phyloP scores from a whole-genome alignment of 2,888 invertebrate species.

The Lacanobia wlatinum region DNA sequence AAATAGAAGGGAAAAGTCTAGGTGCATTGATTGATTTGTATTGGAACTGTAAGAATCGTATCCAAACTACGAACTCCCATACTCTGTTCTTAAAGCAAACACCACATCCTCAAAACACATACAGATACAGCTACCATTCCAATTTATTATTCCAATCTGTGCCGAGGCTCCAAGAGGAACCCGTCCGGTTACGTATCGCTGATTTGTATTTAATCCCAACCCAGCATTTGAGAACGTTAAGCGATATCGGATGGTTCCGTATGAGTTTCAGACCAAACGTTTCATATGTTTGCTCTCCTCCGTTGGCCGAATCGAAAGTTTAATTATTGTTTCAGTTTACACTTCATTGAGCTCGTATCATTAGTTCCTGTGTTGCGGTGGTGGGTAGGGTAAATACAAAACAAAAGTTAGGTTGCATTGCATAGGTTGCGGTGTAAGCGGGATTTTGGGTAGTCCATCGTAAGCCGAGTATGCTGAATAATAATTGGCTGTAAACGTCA shows the following conservation, averaged over 20 bases:
- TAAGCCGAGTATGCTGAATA: background rate
- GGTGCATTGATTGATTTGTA: background rate
- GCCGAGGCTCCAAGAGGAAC: constrained; percentile 40
- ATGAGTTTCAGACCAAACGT: constrained; percentile 43
- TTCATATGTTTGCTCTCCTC: constrained; percentile 37
- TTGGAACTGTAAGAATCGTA: background rate
- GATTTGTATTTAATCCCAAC: constrained; percentile 66
- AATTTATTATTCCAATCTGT: constrained; percentile 42
- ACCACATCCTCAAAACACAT: constrained; percentile 15
- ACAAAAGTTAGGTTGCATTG: constrained; percentile 33
- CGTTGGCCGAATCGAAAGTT: constrained; percentile 56
- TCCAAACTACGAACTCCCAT: background rate
- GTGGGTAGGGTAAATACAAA: constrained; percentile 17
- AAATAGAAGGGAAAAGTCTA: too few relatives aligned
- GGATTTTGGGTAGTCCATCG: background rate
- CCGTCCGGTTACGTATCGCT: constrained; percentile 47
- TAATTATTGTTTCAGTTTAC: constrained; percentile 74
- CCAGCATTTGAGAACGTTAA: constrained; percentile 60
- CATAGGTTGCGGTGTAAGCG: background rate
- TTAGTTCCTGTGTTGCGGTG: constrained; percentile 48
- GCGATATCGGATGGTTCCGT: constrained; percentile 60
- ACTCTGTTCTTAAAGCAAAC: background rate
- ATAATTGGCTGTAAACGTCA: background rate
- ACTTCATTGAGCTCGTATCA: constrained; percentile 55
- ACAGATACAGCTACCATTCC: background rate